Evolutionary conservation across 2,113 vertebrate species (phyloP).

Genomic region (Ceuthmochares aereus): DNA sequence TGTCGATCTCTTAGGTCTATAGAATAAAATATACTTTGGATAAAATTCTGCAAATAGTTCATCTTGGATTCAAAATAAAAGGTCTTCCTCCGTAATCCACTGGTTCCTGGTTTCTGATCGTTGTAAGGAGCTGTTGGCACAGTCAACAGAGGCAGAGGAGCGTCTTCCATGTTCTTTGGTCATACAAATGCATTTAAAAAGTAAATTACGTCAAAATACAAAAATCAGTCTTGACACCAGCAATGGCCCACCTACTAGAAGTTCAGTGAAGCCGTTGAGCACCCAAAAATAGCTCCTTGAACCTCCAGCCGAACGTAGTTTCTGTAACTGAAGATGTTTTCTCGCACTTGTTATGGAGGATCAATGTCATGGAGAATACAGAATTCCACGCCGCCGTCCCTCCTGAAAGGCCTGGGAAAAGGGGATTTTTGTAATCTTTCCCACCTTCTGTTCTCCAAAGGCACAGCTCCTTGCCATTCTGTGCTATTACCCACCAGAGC

Average conservation of each 20-base stretch:
- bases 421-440: not conserved
- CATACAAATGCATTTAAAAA: slow-evolving; percentile 66
- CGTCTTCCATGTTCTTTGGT: slow-evolving; percentile 80
- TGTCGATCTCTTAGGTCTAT: slow-evolving; percentile 95
- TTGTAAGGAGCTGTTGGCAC: slow-evolving; percentile 87
- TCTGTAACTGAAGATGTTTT: slow-evolving; percentile 81
- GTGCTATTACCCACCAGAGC: not conserved
- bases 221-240: slow-evolving; percentile 22
- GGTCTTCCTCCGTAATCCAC: slow-evolving; percentile 88
- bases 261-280: slow-evolving; percentile 54
- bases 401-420: not conserved
- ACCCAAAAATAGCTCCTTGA: slow-evolving; percentile 82
- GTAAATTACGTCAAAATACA: slow-evolving; percentile 37
- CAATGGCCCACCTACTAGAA: slow-evolving; percentile 57
- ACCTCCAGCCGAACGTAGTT: slow-evolving; percentile 51
- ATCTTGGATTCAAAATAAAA: slow-evolving; percentile 86
- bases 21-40: slow-evolving; percentile 95
- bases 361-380: slow-evolving; percentile 84
- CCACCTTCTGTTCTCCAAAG: not conserved
- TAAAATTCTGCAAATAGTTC: slow-evolving; percentile 94
- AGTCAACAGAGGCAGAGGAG: slow-evolving; percentile 88
- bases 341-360: slow-evolving; percentile 81
- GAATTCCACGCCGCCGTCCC: not conserved
- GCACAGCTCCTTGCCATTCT: not conserved
- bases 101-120: slow-evolving; percentile 89